These are phyloP conservation scores for Sarcoramphus papa DNA, from an alignment of 2,797 vertebrate species.

Conservation along the genomic window DNA sequence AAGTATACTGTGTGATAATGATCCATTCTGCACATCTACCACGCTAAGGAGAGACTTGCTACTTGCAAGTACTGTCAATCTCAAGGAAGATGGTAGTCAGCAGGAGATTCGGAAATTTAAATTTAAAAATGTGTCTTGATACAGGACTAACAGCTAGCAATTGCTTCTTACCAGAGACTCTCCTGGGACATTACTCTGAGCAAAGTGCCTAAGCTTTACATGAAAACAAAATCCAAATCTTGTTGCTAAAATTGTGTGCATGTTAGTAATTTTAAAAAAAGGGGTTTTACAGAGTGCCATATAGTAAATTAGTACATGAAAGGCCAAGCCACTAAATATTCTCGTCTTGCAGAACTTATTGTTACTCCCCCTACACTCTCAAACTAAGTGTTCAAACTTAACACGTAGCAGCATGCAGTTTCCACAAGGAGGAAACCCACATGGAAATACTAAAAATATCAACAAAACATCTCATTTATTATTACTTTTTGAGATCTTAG, in stretches of 20 bases:
- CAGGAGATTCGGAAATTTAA: not conserved
- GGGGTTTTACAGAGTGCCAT: not conserved
- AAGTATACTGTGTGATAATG: not conserved
- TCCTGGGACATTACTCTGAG: not conserved
- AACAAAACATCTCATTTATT: not conserved
- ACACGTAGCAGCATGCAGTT: not conserved
- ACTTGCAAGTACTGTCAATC: not conserved
- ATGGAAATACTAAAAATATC: not conserved
- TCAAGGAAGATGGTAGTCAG: not conserved
- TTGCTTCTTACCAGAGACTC: not conserved
- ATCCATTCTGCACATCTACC: not conserved
- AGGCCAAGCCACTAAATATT: not conserved
- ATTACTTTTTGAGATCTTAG: not conserved
- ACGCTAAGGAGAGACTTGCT: not conserved
- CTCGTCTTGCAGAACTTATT: not conserved
- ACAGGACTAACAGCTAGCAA: not conserved
- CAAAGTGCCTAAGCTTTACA: not conserved
- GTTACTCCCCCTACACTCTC: not conserved
- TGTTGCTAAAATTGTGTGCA: not conserved
- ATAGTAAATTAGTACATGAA: not conserved
- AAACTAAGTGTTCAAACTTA: not conserved
- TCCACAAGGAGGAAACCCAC: not conserved
- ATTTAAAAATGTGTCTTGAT: not conserved
- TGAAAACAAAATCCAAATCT: not conserved
- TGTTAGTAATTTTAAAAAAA: not conserved